Conservation (phyloP, 2,113 vertebrate genomes). For the Dendrocopos noguchii region DNA sequence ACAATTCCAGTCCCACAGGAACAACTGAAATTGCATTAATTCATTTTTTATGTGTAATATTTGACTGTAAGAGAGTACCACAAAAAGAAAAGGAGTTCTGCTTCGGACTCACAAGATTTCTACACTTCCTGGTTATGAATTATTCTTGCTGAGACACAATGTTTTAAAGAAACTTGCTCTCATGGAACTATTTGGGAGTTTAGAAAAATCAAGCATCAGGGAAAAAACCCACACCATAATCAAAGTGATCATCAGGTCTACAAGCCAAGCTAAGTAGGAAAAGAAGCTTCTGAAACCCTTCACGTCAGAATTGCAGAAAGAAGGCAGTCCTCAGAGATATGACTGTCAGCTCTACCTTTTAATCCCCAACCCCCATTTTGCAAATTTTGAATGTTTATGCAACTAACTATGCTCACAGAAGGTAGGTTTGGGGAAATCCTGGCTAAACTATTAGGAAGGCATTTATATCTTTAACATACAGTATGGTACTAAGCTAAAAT, state of each 20-base stretch:
- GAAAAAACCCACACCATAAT: not conserved
- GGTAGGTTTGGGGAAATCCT: not conserved
- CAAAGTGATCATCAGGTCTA: not conserved
- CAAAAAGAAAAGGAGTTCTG: not conserved
- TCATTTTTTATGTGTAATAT: not conserved
- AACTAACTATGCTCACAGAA: not conserved
- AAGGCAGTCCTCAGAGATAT: not conserved
- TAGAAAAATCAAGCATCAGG: not conserved
- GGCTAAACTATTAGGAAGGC: not conserved
- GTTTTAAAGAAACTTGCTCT: not conserved
- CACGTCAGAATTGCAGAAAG: not conserved
- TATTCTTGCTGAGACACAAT: not conserved
- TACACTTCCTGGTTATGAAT: not conserved
- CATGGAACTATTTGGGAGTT: not conserved
- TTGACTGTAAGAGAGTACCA: not conserved
- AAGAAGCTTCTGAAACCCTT: not conserved
- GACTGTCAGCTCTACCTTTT: not conserved
- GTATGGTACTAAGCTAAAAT: not conserved
- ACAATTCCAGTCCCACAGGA: not conserved
- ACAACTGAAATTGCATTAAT: not conserved
- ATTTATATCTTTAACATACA: not conserved
- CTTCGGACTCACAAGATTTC: not conserved
- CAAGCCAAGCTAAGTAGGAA: not conserved
- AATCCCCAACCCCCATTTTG: not conserved
- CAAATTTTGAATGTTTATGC: not conserved